Base-by-base conservation (phyloP, 1,140 invertebrate genomes). In the Plectus sambesii region DNA sequence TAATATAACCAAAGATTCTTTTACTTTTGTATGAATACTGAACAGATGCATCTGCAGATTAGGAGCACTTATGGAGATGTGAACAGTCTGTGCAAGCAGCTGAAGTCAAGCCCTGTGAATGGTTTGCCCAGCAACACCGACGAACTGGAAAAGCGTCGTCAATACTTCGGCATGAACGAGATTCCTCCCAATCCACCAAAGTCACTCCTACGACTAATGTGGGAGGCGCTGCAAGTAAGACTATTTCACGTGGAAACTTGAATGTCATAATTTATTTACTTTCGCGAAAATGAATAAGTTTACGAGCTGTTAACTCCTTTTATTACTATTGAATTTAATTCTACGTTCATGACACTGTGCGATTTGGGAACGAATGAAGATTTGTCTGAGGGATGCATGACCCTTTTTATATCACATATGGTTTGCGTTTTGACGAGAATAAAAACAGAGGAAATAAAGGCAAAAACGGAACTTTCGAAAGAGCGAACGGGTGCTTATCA, bases 121-220 rank as follows among this genome's bases (percentile, higher is more conserved):
- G 92, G 89, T 87, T 58, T 65, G 48, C 51, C 63, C 70, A 73
- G 72, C 49, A 89, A 87, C 64, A 82, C 83, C 61, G 78, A 81
- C 71, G 80, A 79, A 71, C 74, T 90, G 60, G 85, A 93, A 68
- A 83, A 87, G 70, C 80, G 92, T 73, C 80, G 83, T 71, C 81
- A 86, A 72, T 83, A 83, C 62, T 98, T 90, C 78, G 93, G 93
- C 69, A 87, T 86, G 58, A 98, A 98, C 75, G 79, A 84, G 71
- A 98, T 98, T 78, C 92, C 93, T 72, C 92, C 93, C 55, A 96
- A 94, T 77, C 87, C 90, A 69, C 87, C 93, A 62, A 98, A 98
- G 80, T 90, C 88, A 56, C 97, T 98, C 80, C 78, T 96, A 67
- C 84, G 84, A 65, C 78, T 98, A 74, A 88, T 96, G 60, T 97